Evolutionary conservation across 2,888 invertebrate genomes (phyloP).

Genomic region (Malthinus flaveolus): DNA sequence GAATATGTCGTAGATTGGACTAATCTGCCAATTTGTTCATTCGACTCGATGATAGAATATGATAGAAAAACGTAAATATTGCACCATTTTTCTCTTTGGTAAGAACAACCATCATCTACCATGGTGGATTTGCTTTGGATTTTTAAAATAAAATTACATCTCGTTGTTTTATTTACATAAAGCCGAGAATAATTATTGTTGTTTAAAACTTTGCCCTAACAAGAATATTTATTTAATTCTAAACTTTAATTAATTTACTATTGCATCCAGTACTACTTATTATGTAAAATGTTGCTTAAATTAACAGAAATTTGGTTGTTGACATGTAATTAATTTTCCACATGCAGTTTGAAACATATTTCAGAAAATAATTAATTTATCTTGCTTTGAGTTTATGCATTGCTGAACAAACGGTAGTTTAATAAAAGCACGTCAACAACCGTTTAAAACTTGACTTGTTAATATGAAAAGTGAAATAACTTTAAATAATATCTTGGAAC

Average conservation of each 20-base stretch:
- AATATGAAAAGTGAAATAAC: neutral
- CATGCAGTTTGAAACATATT: slow-evolving; percentile 25
- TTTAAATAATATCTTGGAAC: slow-evolving; percentile 1
- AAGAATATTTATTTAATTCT: neutral
- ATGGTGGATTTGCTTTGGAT: too few species aligned
- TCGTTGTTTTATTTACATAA: too few species aligned
- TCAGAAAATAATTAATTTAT: slow-evolving; percentile 23
- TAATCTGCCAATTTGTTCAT: too few species aligned
- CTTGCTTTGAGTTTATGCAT: slow-evolving; percentile 21
- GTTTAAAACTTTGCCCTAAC: too few species aligned
- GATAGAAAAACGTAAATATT: too few species aligned
- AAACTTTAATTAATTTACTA: slow-evolving; percentile 12
- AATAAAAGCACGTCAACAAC: slow-evolving; percentile 18
- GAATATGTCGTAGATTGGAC: too few species aligned
- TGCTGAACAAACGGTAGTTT: slow-evolving; percentile 21
- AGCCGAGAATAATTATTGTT: too few species aligned
- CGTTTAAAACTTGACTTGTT: slow-evolving; percentile 8
- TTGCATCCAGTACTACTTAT: slow-evolving; percentile 6
- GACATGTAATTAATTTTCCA: slow-evolving; percentile 25
- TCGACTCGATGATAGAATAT: too few species aligned
- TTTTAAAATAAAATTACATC: too few species aligned
- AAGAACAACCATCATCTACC: too few species aligned
- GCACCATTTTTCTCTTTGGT: too few species aligned
- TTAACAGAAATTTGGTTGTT: slow-evolving; percentile 17
- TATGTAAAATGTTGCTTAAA: slow-evolving; percentile 13